phyloP scores from a whole-genome alignment of 2,888 invertebrate species.

The Celastrina argiolus region DNA sequence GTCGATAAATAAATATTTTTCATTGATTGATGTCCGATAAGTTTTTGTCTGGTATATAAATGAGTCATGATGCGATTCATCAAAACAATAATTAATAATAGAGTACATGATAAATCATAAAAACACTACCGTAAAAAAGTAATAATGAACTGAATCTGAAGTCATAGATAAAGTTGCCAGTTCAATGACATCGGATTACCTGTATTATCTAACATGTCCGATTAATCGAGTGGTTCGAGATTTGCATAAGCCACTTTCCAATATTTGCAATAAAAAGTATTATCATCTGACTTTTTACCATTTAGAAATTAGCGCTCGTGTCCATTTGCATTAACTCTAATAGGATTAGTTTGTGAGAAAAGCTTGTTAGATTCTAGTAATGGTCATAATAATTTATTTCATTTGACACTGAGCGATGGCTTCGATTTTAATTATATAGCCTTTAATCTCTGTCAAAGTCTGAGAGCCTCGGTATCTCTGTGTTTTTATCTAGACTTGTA shows the following conservation, averaged over 20 bases:
- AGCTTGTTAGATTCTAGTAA: not conserved
- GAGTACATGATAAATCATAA: not conserved
- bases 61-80: not conserved
- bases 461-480: not conserved
- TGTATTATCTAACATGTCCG: constrained; percentile 10
- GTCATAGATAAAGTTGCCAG: constrained; percentile 4
- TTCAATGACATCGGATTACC: constrained; percentile 13
- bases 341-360: not conserved
- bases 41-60: not conserved
- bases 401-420: not conserved
- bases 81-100: constrained; percentile 1
- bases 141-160: not conserved
- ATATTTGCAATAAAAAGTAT: not conserved
- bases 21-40: not conserved
- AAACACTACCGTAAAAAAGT: not conserved
- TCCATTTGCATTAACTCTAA: not conserved
- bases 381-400: constrained; percentile 5
- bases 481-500: constrained; percentile 17
- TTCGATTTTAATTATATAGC: not conserved
- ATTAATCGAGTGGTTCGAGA: not conserved
- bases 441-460: not conserved
- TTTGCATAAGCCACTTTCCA: constrained; percentile 6
- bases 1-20: not conserved
- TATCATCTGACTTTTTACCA: not conserved
- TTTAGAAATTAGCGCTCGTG: not conserved